Conservation (phyloP, 1,140 invertebrate species). For the Drosophila bipectinata region DNA sequence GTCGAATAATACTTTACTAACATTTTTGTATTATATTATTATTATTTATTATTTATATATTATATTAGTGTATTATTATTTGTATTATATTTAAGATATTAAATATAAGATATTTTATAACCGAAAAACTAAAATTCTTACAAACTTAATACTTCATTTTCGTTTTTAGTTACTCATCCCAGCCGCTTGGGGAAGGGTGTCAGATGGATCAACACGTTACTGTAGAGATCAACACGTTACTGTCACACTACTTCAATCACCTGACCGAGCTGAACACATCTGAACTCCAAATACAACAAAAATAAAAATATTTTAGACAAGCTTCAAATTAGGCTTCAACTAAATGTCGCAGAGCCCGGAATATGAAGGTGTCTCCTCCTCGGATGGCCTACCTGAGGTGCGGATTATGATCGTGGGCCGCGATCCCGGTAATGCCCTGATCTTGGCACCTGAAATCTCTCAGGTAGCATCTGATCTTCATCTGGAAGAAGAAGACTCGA, state of each 20-base stretch:
- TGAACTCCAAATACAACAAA: not conserved
- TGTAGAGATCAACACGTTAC: not conserved
- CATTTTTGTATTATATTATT: too few species aligned
- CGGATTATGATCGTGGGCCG: not conserved
- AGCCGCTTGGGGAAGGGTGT: not conserved
- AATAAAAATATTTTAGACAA: slow-evolving; percentile 16
- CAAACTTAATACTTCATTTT: too few species aligned
- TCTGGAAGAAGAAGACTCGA: not conserved
- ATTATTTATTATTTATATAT: too few species aligned
- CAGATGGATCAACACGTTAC: not conserved
- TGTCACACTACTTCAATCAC: not conserved
- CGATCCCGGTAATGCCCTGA: not conserved
- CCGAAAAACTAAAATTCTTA: too few species aligned
- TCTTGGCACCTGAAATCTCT: not conserved
- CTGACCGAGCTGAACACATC: not conserved
- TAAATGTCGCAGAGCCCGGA: not conserved
- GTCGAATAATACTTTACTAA: not conserved
- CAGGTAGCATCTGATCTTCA: not conserved
- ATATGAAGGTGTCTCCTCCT: not conserved
- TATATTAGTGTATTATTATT: too few species aligned
- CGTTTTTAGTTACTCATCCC: too few species aligned
- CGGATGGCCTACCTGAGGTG: too few species aligned
- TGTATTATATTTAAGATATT: too few species aligned
- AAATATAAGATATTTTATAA: too few species aligned
- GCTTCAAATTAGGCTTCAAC: not conserved